These are phyloP conservation scores for Sarcophaga peregrina DNA, from an alignment of 1,140 invertebrate species.

Conservation along the genomic window DNA sequence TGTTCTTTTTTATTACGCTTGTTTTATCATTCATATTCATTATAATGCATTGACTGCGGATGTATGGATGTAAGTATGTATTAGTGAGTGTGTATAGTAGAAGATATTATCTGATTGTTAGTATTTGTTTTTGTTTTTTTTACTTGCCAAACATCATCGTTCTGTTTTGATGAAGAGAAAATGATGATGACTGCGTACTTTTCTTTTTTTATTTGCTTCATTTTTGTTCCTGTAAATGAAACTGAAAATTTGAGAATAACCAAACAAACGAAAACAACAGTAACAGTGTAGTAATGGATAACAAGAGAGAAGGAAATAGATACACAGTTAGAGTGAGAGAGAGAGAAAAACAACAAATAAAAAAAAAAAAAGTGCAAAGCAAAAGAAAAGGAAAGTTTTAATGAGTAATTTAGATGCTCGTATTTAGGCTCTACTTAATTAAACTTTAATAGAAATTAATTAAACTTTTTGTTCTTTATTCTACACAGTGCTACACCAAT, in stretches of 20 bases:
- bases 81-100: neutral
- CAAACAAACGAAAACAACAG: neutral
- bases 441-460: conserved; percentile 12
- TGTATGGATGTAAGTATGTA: neutral
- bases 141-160: neutral
- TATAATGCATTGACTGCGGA: no score
- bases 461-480: neutral
- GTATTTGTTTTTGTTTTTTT: neutral
- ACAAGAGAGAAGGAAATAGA: no score
- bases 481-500: neutral
- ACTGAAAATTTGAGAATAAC: neutral
- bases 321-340: no score
- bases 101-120: neutral
- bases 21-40: no score
- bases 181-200: neutral
- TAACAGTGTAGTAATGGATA: neutral
- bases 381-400: neutral
- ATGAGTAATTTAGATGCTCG: conserved; percentile 3
- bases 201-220: neutral
- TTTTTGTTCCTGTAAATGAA: neutral
- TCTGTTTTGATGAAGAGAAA: neutral
- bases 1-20: no score
- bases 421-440: conserved; percentile 14
- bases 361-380: no score
- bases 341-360: no score